These are phyloP conservation scores for Plectrocnemia conspersa DNA, from an alignment of 1,140 invertebrate species.

Conservation along the genomic window DNA sequence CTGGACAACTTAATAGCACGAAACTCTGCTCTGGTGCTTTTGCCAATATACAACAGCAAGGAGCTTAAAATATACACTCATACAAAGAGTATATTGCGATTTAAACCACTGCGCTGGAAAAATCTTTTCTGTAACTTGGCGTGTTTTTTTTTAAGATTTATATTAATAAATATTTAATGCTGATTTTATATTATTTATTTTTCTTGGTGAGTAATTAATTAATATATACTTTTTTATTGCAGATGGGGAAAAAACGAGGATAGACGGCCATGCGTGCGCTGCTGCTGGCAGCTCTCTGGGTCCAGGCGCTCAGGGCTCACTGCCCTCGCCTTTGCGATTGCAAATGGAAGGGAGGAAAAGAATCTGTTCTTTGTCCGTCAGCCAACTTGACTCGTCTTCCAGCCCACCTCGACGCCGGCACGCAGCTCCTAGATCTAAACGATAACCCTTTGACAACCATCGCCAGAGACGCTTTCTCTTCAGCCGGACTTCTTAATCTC, in stretches of 20 bases:
- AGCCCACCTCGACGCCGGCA: conserved; percentile 63
- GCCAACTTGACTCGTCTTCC: conserved; percentile 68
- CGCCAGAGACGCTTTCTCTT: conserved; percentile 64
- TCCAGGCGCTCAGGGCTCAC: conserved; percentile 43
- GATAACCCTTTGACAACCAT: conserved; percentile 65
- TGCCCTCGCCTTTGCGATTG: conserved; percentile 73
- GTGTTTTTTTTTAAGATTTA: too few relatives aligned
- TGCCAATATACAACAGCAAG: conserved; percentile 3
- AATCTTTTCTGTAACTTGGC: too few relatives aligned
- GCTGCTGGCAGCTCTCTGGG: conserved; percentile 30
- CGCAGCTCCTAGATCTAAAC: conserved; percentile 71
- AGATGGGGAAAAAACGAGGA: background rate
- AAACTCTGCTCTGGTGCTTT: conserved; percentile 8
- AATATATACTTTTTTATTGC: background rate
- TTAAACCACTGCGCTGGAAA: too few relatives aligned
- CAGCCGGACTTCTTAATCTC: conserved; percentile 68
- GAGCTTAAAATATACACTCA: too few relatives aligned
- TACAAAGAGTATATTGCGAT: too few relatives aligned
- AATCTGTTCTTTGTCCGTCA: conserved; percentile 70
- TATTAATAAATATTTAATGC: too few relatives aligned
- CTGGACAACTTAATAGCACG: conserved; percentile 24
- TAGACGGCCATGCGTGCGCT: conserved; percentile 21
- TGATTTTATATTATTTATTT: too few relatives aligned
- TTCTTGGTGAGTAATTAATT: background rate
- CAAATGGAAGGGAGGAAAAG: conserved; percentile 81